These are phyloP conservation scores for Tonatia bakeri DNA, from an alignment of 2,113 vertebrate species.

Conservation along the genomic window DNA sequence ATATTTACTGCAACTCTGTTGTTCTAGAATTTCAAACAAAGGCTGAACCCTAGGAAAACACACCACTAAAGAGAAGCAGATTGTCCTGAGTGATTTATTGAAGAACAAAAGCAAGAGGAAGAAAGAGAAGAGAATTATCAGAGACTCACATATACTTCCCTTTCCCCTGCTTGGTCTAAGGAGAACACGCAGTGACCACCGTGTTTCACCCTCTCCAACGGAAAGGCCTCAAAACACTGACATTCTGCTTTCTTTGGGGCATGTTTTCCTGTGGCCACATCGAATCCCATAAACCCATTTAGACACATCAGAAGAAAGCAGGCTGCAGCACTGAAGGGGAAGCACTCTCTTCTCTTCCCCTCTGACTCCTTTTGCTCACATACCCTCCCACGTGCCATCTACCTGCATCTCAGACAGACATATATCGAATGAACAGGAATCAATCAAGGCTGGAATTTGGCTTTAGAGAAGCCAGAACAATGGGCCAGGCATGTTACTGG, in stretches of 20 bases:
- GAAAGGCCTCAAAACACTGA: slow-evolving; percentile 66
- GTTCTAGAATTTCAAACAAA: slow-evolving; percentile 80
- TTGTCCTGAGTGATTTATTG: slow-evolving; percentile 78
- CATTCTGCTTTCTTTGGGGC: slow-evolving; percentile 68
- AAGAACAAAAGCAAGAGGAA: slow-evolving; percentile 70
- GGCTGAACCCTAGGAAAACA: slow-evolving; percentile 75
- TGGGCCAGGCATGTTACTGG: slow-evolving; percentile 82
- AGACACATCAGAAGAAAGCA: slow-evolving; percentile 52
- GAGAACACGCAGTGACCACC: slow-evolving; percentile 49
- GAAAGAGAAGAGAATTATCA: slow-evolving; percentile 79
- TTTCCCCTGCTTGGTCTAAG: slow-evolving; percentile 50
- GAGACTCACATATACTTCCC: slow-evolving; percentile 65
- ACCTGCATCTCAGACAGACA: background rate
- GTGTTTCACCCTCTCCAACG: slow-evolving; percentile 38
- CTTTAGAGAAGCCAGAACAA: slow-evolving; percentile 80
- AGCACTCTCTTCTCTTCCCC: background rate
- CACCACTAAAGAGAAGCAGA: slow-evolving; percentile 80
- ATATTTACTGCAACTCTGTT: slow-evolving; percentile 74
- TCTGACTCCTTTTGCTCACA: background rate
- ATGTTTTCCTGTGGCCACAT: slow-evolving; percentile 65
- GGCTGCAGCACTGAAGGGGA: background rate
- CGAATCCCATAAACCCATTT: slow-evolving; percentile 31
- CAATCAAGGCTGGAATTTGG: slow-evolving; percentile 49
- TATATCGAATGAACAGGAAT: slow-evolving; percentile 6
- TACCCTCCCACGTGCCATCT: background rate